Evolutionary conservation across 2,888 invertebrate species (phyloP).

Genomic region (Phragmatobia fuliginosa): DNA sequence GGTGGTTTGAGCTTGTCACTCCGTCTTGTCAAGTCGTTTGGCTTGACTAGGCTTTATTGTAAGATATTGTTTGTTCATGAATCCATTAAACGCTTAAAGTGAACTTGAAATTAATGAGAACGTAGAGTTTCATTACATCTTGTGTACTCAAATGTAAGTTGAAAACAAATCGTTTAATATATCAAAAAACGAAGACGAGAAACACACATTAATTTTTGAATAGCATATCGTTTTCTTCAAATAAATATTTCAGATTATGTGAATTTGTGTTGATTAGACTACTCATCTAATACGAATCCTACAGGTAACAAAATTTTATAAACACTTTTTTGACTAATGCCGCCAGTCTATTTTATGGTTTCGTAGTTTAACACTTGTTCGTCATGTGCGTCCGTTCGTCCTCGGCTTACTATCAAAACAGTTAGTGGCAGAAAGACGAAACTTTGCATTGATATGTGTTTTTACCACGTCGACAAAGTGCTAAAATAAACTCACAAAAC

Average conservation of each 20-base stretch:
- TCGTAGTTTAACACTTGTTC: too few relatives aligned
- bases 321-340: neutral
- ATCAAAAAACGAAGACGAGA: neutral
- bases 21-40: constrained; percentile 48
- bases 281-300: too few relatives aligned
- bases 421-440: too few relatives aligned
- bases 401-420: too few relatives aligned
- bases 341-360: too few relatives aligned
- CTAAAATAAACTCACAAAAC: too few relatives aligned
- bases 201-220: neutral
- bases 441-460: too few relatives aligned
- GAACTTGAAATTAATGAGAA: neutral
- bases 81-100: constrained; percentile 3
- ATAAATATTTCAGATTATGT: too few relatives aligned
- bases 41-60: constrained; percentile 57
- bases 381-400: too few relatives aligned
- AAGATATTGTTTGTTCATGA: constrained; percentile 33
- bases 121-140: neutral
- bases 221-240: too few relatives aligned
- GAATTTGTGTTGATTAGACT: too few relatives aligned
- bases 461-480: too few relatives aligned
- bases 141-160: neutral
- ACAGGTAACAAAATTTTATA: neutral
- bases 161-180: neutral
- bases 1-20: constrained; percentile 67